A percentile compares a stretch with the other conserved stretches of the same genome.
Conservation (phyloP, 2,797 vertebrate species). For the Anabas testudineus region DNA sequence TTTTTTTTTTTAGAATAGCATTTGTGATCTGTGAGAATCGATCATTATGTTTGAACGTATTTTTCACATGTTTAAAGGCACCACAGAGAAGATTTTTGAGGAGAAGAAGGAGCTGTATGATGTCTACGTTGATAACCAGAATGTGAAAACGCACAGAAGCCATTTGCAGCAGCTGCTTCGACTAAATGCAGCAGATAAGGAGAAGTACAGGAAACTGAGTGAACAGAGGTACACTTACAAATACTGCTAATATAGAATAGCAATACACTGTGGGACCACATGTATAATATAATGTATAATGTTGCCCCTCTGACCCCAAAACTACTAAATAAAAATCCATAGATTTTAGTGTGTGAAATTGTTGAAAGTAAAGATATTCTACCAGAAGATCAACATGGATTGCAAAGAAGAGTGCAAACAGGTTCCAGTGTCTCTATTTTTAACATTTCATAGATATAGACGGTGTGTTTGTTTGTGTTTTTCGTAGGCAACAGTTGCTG, state of each 20-base stretch:
- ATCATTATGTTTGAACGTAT: neutral
- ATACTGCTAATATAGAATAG: neutral
- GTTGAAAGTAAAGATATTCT: no score
- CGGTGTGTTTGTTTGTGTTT: slow-evolving; percentile 12
- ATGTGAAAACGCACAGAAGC: slow-evolving; percentile 95
- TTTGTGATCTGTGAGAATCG: neutral
- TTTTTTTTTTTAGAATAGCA: no score
- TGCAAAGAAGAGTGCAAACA: neutral
- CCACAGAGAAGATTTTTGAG: slow-evolving; percentile 99
- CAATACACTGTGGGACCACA: no score
- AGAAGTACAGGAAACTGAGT: slow-evolving; percentile 95
- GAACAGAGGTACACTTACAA: slow-evolving; percentile 91
- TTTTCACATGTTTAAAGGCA: slow-evolving; percentile 82
- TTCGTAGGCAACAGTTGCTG: slow-evolving; percentile 93
- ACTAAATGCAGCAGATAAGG: slow-evolving; percentile 92
- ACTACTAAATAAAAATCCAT: no score
- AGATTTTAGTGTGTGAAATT: no score
- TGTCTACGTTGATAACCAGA: slow-evolving; percentile 97
- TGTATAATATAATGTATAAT: no score
- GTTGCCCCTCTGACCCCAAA: no score
- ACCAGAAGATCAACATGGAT: neutral
- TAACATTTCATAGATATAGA: neutral
- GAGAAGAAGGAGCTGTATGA: slow-evolving; percentile 96
- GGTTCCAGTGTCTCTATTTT: neutral
- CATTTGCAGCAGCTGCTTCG: slow-evolving; percentile 92